These are phyloP conservation scores for Fragum fragum DNA, from an alignment of 2,888 invertebrate species.

Conservation along the genomic window DNA sequence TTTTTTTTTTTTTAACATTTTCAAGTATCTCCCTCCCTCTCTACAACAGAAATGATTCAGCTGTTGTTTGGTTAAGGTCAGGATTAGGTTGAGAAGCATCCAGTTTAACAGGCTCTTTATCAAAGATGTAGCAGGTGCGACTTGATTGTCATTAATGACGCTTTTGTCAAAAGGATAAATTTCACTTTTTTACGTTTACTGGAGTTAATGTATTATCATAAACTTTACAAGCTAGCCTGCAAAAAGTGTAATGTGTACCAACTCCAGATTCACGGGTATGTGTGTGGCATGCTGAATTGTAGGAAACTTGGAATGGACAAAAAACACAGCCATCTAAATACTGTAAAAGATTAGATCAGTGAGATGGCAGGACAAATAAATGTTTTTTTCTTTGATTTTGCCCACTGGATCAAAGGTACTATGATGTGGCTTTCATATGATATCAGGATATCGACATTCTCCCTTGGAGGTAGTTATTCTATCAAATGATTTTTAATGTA, in stretches of 20 bases:
- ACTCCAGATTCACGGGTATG: background rate
- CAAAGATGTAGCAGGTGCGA: too few species aligned
- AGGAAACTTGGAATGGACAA: conserved; percentile 3
- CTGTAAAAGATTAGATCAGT: conserved; percentile 51
- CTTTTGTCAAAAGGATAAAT: background rate
- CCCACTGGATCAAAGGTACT: conserved; percentile 53
- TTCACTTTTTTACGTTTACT: background rate
- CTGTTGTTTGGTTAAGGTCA: background rate
- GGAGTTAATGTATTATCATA: conserved; percentile 5
- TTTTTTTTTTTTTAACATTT: too few species aligned
- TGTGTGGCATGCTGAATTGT: background rate
- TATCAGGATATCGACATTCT: conserved; percentile 17
- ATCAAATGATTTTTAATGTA: too few species aligned
- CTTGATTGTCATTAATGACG: too few species aligned
- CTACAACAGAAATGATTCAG: conserved; percentile 7
- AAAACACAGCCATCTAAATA: background rate
- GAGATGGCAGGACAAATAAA: conserved; percentile 59
- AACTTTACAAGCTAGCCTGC: conserved; percentile 12
- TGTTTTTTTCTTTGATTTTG: conserved; percentile 39
- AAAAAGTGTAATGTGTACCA: background rate
- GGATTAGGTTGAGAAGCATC: too few species aligned
- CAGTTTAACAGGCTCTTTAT: background rate
- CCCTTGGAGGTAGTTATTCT: conserved; percentile 35
- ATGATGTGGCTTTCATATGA: conserved; percentile 58
- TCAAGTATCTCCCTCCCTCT: background rate